A percentile compares a stretch with the other conserved stretches of the same genome.
These are phyloP conservation scores for Clarias gariepinus DNA, from an alignment of 2,113 vertebrate species.

Conservation along the genomic window DNA sequence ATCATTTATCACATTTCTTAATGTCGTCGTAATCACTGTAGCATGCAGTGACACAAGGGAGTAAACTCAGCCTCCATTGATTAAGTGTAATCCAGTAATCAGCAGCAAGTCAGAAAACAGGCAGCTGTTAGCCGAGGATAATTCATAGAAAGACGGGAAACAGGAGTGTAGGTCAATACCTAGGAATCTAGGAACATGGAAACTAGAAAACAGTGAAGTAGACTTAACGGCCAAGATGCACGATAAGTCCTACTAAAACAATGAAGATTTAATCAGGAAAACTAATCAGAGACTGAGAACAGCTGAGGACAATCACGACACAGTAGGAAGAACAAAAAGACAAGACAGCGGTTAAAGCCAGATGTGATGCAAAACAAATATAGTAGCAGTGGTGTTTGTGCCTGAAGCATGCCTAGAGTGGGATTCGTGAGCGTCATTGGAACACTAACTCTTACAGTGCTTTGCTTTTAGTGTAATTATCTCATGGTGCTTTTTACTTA, in stretches of 20 bases:
- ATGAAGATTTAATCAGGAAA: neutral
- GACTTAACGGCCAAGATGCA: neutral
- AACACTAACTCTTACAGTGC: neutral
- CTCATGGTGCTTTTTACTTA: neutral
- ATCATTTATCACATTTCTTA: neutral
- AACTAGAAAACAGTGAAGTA: neutral
- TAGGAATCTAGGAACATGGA: neutral
- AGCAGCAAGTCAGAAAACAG: neutral
- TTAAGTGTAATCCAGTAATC: neutral
- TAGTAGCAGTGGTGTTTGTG: neutral
- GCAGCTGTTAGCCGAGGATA: neutral
- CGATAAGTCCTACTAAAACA: neutral
- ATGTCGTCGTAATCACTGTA: neutral
- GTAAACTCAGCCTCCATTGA: neutral
- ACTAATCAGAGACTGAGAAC: neutral
- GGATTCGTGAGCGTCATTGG: neutral
- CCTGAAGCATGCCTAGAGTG: neutral
- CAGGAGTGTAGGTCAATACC: neutral
- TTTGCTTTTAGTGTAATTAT: neutral
- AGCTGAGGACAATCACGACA: neutral
- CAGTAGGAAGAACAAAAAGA: neutral
- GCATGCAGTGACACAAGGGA: neutral
- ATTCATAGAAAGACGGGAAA: neutral
- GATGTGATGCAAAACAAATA: neutral
- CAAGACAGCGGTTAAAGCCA: neutral